Evolutionary conservation across 2,797 vertebrate genomes (phyloP).

Genomic region (Anguilla marmorata): DNA sequence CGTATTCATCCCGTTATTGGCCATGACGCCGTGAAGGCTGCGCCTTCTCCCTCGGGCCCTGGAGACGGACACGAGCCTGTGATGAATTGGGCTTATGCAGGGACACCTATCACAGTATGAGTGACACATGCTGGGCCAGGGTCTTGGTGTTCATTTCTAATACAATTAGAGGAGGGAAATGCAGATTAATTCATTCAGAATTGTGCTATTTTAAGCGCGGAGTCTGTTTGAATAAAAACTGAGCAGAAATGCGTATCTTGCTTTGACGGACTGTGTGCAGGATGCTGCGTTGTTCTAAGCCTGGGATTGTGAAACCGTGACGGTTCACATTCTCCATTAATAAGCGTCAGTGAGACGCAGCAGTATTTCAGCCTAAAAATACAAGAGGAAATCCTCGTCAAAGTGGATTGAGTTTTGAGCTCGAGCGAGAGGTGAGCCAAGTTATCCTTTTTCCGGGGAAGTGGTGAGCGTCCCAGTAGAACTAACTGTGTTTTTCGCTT

Average conservation of each 20-base stretch:
- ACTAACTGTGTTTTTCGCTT: background rate
- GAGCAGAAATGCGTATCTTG: background rate
- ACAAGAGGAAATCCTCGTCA: background rate
- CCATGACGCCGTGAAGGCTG: background rate
- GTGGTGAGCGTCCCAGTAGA: background rate
- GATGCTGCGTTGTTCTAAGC: background rate
- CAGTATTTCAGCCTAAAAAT: background rate
- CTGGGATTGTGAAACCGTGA: background rate
- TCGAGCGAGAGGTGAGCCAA: background rate
- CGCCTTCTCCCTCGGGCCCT: background rate
- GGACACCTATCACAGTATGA: conserved; percentile 3
- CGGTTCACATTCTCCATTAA: background rate
- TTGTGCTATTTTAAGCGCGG: background rate
- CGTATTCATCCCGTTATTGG: background rate
- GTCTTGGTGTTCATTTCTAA: background rate
- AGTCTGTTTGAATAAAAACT: background rate
- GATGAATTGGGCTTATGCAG: conserved; percentile 6
- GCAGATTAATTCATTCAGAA: background rate
- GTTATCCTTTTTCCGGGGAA: background rate
- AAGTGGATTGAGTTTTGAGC: background rate
- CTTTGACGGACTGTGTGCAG: background rate
- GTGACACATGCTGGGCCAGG: background rate
- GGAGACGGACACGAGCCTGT: background rate
- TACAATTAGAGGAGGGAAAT: background rate
- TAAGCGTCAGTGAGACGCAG: background rate